Conservation (phyloP, 2,113 vertebrate genomes). For the Acinonyx jubatus region DNA sequence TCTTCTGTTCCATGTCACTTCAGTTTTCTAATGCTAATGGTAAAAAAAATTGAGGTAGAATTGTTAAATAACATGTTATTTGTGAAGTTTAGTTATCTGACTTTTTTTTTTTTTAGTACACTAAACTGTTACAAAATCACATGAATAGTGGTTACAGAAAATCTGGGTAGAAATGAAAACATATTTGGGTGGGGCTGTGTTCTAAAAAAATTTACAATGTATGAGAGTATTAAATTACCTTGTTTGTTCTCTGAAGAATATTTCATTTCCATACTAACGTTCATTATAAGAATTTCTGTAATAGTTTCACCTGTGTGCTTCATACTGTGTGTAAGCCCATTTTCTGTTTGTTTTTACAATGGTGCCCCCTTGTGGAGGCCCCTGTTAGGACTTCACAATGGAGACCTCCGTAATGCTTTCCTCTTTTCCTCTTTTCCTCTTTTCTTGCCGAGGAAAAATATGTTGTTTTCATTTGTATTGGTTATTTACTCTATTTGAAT, state of each 20-base stretch:
- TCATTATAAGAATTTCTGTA: conserved; percentile 10
- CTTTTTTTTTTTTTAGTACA: neutral
- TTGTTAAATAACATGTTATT: conserved; percentile 26
- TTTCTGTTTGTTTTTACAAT: conserved; percentile 17
- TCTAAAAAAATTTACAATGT: neutral
- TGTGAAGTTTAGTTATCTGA: neutral
- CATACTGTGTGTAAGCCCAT: neutral
- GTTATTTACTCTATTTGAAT: neutral
- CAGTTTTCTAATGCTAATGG: conserved; percentile 7
- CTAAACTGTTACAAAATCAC: neutral
- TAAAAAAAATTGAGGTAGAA: neutral
- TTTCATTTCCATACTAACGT: neutral
- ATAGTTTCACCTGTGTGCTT: neutral
- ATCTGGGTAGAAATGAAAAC: conserved; percentile 2
- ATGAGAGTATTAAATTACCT: conserved; percentile 13
- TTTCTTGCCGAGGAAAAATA: neutral
- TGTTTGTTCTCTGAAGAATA: neutral
- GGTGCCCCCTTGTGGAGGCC: neutral
- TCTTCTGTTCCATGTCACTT: neutral
- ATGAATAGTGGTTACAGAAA: neutral
- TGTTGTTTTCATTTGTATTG: neutral
- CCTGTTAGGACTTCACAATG: neutral
- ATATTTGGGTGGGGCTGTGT: neutral
- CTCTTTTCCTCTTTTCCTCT: neutral
- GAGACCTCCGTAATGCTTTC: neutral